Evolutionary conservation across 2,888 invertebrate genomes (phyloP), one percentile per base, ranked within the genome.

Genomic region (Rhabditophanes sp.): DNA sequence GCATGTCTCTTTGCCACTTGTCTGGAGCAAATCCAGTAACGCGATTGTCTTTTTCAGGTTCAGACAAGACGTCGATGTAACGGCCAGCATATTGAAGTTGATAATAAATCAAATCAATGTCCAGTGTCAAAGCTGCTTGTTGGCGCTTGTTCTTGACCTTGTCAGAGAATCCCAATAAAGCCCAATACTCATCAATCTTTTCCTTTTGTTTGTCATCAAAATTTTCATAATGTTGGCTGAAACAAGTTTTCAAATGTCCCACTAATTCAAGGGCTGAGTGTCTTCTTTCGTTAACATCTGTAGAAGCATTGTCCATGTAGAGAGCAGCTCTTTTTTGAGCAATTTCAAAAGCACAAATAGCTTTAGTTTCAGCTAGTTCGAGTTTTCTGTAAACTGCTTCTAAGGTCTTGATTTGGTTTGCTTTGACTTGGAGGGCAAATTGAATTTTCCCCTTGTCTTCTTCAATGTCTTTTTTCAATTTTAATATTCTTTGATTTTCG

Each of bases 1-100:
- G 48, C 51, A 67, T 61, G 25, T 55, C 40, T 22, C 54, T 43
- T 37, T 67, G 67, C 67, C 67, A 67, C 8, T 52, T 58, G 49
- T 67, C 67, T 4, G 67, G 67, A 33, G 50, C 46, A 42, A 67
- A 67, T 19, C 60, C 60, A 40, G 51, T 56, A 25, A 60, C 60
- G 38, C 60, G 49, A 30, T 61, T 56, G 30, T 61, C 60, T 35
- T 57, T 55, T 31, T 52, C 42, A 3, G 60, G 55, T 30, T 60
- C 60, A 1, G 56, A 50, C 27, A 48, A 50, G 29, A 61, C 50
- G 39, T 60, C 61, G 25, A 60, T 52, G 34, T 61, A 37, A 25
- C 57, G 46, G 40, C 60, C 60, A 20, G 51, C 60, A 35, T 56
- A 46, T 22, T 53, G 46, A 31, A 60, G 37, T 24, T 51, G 53